Percentiles rank a stretch among this genome's conserved stretches.
phyloP scores from a whole-genome alignment of 2,888 invertebrate species.

The Chromoteleia sp. region DNA sequence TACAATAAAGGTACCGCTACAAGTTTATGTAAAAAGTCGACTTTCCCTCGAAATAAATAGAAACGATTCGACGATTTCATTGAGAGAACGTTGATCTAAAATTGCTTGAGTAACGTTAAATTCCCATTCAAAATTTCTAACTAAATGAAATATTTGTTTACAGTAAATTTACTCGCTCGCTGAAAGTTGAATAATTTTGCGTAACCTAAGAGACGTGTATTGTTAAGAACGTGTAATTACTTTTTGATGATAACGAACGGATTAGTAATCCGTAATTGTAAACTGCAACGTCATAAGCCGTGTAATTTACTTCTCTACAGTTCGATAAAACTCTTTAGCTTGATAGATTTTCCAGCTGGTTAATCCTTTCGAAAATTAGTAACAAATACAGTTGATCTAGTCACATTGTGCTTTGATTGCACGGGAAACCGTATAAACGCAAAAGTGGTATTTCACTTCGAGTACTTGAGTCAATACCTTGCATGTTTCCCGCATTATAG shows the following conservation, averaged over 20 bases:
- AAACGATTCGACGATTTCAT: neutral
- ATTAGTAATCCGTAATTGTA: neutral
- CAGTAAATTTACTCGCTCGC: neutral
- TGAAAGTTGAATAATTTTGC: neutral
- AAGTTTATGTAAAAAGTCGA: constrained; percentile 9
- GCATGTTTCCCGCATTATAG: constrained; percentile 82
- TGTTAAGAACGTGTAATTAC: constrained; percentile 1
- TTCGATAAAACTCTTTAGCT: constrained; percentile 39
- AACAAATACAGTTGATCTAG: constrained; percentile 20
- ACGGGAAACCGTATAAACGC: constrained; percentile 28
- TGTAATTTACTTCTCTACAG: constrained; percentile 45
- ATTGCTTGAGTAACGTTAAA: neutral
- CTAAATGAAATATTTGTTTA: neutral
- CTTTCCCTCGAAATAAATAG: neutral
- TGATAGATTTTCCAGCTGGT: constrained; percentile 35
- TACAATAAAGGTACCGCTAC: constrained; percentile 10
- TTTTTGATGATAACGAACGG: neutral
- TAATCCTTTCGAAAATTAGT: constrained; percentile 20
- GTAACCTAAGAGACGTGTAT: neutral
- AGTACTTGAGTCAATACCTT: constrained; percentile 79
- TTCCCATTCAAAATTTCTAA: neutral
- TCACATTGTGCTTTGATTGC: constrained; percentile 34
- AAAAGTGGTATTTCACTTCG: constrained; percentile 81
- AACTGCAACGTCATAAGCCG: constrained; percentile 14
- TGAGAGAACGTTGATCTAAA: neutral